Percentiles rank a stretch among this genome's conserved stretches.
Evolutionary conservation across 2,888 invertebrate species (phyloP).

Genomic region (Agapostemon virescens): DNA sequence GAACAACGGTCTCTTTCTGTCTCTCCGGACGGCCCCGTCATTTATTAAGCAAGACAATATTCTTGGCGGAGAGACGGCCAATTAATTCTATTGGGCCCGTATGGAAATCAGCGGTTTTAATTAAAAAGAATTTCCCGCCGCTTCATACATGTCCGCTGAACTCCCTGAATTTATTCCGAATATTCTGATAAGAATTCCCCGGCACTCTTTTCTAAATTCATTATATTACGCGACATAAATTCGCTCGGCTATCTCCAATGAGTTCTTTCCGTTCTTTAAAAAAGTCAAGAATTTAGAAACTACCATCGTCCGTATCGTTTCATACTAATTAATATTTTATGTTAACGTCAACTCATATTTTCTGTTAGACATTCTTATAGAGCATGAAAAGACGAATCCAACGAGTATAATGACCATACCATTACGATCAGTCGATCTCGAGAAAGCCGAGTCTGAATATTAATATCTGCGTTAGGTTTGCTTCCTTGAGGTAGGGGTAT

Average conservation of each 20-base stretch:
- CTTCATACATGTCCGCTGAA: neutral
- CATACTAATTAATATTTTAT: too few relatives aligned
- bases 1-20: slow-evolving; percentile 23
- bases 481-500: neutral
- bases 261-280: too few relatives aligned
- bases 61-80: neutral
- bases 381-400: neutral
- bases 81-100: neutral
- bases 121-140: neutral
- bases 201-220: neutral
- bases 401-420: neutral
- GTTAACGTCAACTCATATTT: too few relatives aligned
- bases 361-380: neutral
- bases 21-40: neutral
- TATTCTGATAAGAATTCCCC: neutral
- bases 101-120: neutral
- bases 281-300: too few relatives aligned
- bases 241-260: too few relatives aligned
- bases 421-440: neutral
- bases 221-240: too few relatives aligned
- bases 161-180: neutral
- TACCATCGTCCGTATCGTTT: too few relatives aligned
- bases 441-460: neutral
- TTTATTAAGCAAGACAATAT: slow-evolving; percentile 15
- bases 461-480: too few relatives aligned